A percentile compares a stretch with the other conserved stretches of the same genome.
phyloP scores from a whole-genome alignment of 2,113 vertebrate species.

The Vombatus ursinus region DNA sequence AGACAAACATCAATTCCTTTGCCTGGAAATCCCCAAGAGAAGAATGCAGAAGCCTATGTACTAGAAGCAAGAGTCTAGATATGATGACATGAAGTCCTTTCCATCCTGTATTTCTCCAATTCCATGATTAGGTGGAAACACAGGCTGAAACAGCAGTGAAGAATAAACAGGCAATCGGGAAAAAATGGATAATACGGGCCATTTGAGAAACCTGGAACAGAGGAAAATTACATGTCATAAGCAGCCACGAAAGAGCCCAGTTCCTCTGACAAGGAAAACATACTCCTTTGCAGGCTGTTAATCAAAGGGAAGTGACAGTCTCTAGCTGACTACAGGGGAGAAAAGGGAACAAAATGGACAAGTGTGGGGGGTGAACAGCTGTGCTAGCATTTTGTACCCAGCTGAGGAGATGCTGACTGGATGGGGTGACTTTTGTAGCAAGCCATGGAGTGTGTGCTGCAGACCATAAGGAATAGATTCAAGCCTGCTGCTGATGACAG shows the following conservation, averaged over 20 bases:
- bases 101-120: not conserved
- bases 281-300: not conserved
- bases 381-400: not conserved
- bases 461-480: not conserved
- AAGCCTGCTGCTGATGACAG: not conserved
- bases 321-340: not conserved
- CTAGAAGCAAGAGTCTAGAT: not conserved
- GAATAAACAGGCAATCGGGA: not conserved
- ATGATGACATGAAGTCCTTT: not conserved
- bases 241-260: not conserved
- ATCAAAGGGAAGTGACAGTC: not conserved
- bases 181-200: not conserved
- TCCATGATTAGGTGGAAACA: not conserved
- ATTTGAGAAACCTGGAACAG: not conserved
- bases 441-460: not conserved
- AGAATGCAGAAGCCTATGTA: not conserved
- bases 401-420: not conserved
- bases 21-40: not conserved
- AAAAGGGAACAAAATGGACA: not conserved
- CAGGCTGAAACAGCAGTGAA: not conserved
- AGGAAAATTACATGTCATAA: not conserved
- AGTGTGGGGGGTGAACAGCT: not conserved
- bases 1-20: not conserved
- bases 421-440: not conserved
- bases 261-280: not conserved